Evolutionary conservation across 2,113 vertebrate species (phyloP).

Genomic region (Agelaius phoeniceus): DNA sequence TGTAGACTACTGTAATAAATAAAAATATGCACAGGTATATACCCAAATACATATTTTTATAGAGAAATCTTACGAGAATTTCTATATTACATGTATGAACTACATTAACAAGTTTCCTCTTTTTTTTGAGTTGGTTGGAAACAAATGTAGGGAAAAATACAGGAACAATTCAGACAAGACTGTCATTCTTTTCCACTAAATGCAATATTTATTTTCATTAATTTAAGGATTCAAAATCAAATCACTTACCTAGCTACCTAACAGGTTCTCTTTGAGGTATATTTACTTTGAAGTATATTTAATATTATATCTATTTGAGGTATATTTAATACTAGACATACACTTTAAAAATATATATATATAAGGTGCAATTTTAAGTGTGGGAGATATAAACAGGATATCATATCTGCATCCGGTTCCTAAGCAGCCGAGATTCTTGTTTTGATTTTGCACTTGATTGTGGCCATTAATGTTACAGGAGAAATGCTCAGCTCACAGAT

Average conservation of each 20-base stretch:
- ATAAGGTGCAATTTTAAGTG: not conserved
- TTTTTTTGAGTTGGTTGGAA: not conserved
- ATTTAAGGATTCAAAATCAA: conserved; percentile 23
- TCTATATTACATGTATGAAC: not conserved
- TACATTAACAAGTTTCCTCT: not conserved
- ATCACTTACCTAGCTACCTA: not conserved
- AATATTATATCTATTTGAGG: not conserved
- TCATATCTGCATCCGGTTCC: not conserved
- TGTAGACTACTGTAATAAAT: not conserved
- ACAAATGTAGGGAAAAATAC: not conserved
- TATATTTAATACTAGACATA: not conserved
- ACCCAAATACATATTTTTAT: not conserved
- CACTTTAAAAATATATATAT: not conserved
- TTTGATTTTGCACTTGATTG: not conserved
- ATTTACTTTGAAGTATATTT: not conserved
- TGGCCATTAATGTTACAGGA: not conserved
- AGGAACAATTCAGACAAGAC: not conserved
- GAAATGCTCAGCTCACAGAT: not conserved
- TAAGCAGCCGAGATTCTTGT: not conserved
- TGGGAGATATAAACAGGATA: conserved; percentile 3
- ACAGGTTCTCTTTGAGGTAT: conserved; percentile 13
- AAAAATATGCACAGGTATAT: not conserved
- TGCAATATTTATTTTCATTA: conserved; percentile 34
- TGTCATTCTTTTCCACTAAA: not conserved
- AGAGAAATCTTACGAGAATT: not conserved